Evolutionary conservation across 2,888 invertebrate species (phyloP).

Genomic region (Heliconius sara): DNA sequence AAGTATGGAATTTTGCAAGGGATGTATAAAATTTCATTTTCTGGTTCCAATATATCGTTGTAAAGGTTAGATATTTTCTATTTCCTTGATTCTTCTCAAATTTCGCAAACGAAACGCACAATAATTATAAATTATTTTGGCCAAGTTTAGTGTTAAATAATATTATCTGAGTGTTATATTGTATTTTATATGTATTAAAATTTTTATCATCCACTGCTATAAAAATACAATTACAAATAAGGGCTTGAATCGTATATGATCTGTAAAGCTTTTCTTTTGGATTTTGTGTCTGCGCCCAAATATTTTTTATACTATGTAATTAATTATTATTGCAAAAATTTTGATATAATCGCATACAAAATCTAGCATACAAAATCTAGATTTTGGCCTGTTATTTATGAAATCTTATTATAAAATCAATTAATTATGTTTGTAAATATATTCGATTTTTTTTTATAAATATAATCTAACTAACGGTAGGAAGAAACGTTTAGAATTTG

Average conservation of each 20-base stretch:
- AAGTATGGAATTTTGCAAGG: too few relatives aligned
- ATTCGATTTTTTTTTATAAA: conserved; percentile 17
- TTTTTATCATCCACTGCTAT: not conserved
- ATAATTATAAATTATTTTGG: not conserved
- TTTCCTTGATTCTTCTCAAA: too few relatives aligned
- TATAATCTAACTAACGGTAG: conserved; percentile 7
- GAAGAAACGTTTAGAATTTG: not conserved
- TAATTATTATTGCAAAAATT: too few relatives aligned
- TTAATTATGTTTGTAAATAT: conserved; percentile 30
- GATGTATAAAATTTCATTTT: too few relatives aligned
- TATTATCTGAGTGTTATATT: not conserved
- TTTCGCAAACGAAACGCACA: not conserved
- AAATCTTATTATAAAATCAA: not conserved
- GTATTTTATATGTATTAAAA: not conserved
- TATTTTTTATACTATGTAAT: not conserved
- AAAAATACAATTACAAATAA: not conserved
- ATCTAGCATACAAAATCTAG: not conserved
- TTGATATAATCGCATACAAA: not conserved
- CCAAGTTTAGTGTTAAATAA: not conserved
- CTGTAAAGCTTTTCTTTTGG: not conserved
- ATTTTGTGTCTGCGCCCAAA: not conserved
- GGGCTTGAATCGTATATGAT: not conserved
- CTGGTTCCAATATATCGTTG: too few relatives aligned
- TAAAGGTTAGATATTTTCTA: too few relatives aligned
- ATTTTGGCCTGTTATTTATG: not conserved